phyloP scores from a whole-genome alignment of 1,140 invertebrate genomes.

The Hyles euphorbiae region DNA sequence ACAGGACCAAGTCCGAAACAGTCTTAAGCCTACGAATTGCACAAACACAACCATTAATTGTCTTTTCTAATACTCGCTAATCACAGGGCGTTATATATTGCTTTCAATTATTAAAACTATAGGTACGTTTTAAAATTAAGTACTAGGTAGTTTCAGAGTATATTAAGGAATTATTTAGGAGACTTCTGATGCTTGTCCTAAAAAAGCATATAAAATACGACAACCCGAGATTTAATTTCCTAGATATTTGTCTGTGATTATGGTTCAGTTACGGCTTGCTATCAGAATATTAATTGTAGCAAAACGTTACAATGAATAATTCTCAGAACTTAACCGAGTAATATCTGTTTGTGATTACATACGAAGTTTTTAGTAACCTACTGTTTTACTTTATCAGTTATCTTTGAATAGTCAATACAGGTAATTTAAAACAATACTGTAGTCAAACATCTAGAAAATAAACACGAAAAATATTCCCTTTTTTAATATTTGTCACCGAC shows the following conservation, averaged over 20 bases:
- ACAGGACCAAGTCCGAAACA: constrained; percentile 48
- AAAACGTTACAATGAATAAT: too few species aligned
- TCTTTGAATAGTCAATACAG: too few species aligned
- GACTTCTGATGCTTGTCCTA: not conserved
- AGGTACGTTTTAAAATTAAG: constrained; percentile 20
- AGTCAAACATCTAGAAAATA: too few species aligned
- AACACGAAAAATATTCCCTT: too few species aligned
- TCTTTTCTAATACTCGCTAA: constrained; percentile 71
- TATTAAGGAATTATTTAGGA: constrained; percentile 1
- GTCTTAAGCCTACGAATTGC: constrained; percentile 68
- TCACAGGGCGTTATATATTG: constrained; percentile 67
- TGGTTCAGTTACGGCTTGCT: too few species aligned
- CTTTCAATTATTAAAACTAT: constrained; percentile 35
- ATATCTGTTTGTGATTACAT: not conserved
- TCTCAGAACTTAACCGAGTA: not conserved
- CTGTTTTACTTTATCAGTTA: too few species aligned
- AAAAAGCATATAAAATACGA: not conserved
- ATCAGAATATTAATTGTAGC: too few species aligned
- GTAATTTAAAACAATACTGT: too few species aligned
- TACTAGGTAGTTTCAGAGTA: constrained; percentile 7
- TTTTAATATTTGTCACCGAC: too few species aligned
- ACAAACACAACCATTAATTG: constrained; percentile 70
- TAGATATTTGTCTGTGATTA: too few species aligned
- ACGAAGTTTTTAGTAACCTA: not conserved
- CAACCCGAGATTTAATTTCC: too few species aligned